Evolutionary conservation across 2,113 vertebrate species (phyloP).

Genomic region (Sapayoa aenigma): DNA sequence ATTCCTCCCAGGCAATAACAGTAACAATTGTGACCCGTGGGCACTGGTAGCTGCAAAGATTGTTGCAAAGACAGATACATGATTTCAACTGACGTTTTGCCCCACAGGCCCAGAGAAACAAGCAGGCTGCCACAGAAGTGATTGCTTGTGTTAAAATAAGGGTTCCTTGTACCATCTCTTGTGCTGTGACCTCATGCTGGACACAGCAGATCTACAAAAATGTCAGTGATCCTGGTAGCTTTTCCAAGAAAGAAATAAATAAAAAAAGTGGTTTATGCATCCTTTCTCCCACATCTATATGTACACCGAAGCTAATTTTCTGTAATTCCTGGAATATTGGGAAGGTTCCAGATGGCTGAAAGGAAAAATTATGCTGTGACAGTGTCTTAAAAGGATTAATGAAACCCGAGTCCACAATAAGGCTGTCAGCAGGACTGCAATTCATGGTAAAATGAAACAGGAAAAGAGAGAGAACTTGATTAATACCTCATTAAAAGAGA

Average conservation of each 20-base stretch:
- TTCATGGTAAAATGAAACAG: background rate
- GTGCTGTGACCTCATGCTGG: background rate
- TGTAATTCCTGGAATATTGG: conserved; percentile 17
- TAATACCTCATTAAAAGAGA: conserved; percentile 15
- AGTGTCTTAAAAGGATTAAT: conserved; percentile 32
- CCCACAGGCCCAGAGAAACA: background rate
- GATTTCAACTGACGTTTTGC: background rate
- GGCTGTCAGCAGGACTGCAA: background rate
- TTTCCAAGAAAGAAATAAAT: background rate
- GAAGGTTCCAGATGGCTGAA: conserved; percentile 7
- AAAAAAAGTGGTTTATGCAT: background rate
- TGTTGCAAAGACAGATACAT: background rate
- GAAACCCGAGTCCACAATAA: background rate
- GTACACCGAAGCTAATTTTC: background rate
- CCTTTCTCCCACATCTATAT: background rate
- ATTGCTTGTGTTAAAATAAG: background rate
- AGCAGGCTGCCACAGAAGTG: background rate
- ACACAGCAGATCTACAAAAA: background rate
- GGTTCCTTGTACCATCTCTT: background rate
- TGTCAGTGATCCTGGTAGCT: background rate
- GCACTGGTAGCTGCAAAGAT: background rate
- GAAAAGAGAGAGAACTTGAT: conserved; percentile 14
- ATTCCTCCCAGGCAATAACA: background rate
- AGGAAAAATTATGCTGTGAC: background rate
- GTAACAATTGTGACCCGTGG: background rate